These are phyloP conservation scores for Abrostola tripartita DNA, from an alignment of 2,888 invertebrate species.

Conservation along the genomic window DNA sequence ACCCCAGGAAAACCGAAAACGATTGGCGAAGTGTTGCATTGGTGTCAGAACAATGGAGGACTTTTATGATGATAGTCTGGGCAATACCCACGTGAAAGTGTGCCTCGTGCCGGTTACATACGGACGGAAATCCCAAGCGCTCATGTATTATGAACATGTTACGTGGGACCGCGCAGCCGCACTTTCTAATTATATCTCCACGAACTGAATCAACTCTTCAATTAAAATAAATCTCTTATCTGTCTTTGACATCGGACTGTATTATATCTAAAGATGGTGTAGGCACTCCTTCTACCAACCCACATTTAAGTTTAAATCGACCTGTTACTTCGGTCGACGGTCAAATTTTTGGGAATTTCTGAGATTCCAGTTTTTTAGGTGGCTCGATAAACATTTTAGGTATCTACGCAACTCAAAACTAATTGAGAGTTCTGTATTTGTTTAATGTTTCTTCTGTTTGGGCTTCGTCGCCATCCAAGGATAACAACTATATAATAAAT, in stretches of 20 bases:
- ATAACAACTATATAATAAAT: slow-evolving; percentile 34
- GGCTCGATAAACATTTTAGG: slow-evolving; percentile 25
- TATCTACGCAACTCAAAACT: slow-evolving; percentile 16
- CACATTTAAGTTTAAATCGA: slow-evolving; percentile 6
- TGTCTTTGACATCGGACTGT: slow-evolving; percentile 21
- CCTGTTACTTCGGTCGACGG: slow-evolving; percentile 20
- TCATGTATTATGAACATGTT: slow-evolving; percentile 60
- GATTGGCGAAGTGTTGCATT: slow-evolving; percentile 13
- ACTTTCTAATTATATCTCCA: slow-evolving; percentile 67
- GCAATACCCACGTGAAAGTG: slow-evolving; percentile 80
- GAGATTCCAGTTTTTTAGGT: slow-evolving; percentile 34
- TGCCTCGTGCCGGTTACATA: slow-evolving; percentile 60
- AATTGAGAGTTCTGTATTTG: slow-evolving; percentile 28
- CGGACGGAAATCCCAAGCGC: slow-evolving; percentile 72
- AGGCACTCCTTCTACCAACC: not conserved
- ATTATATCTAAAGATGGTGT: slow-evolving; percentile 2
- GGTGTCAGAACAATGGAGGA: slow-evolving; percentile 50
- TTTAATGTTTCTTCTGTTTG: slow-evolving; percentile 20
- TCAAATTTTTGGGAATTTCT: slow-evolving; percentile 31
- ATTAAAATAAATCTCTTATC: slow-evolving; percentile 28
- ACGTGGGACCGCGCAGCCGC: slow-evolving; percentile 58
- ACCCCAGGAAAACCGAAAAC: slow-evolving; percentile 62
- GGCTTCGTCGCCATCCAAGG: slow-evolving; percentile 41
- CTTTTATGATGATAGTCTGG: slow-evolving; percentile 58
- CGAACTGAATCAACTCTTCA: slow-evolving; percentile 20